These are phyloP conservation scores for Acronicta psi DNA, from an alignment of 2,888 invertebrate genomes.

Conservation along the genomic window DNA sequence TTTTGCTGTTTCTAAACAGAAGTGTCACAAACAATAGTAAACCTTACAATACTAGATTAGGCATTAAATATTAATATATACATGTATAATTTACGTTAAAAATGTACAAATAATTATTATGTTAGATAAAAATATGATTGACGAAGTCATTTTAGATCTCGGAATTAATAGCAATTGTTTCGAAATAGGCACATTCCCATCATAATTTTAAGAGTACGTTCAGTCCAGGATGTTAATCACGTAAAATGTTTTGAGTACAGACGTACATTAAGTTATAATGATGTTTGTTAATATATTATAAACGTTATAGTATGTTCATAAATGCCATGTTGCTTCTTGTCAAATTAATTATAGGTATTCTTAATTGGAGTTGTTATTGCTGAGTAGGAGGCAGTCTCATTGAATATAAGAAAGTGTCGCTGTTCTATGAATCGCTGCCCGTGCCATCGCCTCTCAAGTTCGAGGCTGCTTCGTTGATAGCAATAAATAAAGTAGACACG, in stretches of 20 bases:
- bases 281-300: background rate
- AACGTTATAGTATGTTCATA: slow-evolving; percentile 33
- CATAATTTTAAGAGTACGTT: too few relatives aligned
- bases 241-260: background rate
- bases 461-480: slow-evolving; percentile 25
- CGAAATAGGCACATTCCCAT: too few relatives aligned
- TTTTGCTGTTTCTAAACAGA: background rate
- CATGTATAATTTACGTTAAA: too few relatives aligned
- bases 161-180: background rate
- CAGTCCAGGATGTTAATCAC: too few relatives aligned
- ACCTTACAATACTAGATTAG: too few relatives aligned
- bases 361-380: slow-evolving; percentile 7
- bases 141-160: slow-evolving; percentile 3
- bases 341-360: slow-evolving; percentile 21
- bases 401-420: background rate
- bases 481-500: slow-evolving; percentile 33
- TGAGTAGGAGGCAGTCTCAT: slow-evolving; percentile 7
- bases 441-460: slow-evolving; percentile 30
- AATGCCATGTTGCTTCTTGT: slow-evolving; percentile 51
- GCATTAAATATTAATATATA: too few relatives aligned
- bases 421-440: background rate
- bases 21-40: too few relatives aligned
- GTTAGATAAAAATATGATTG: background rate
- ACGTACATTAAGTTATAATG: background rate
- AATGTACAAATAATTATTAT: too few relatives aligned